phyloP scores from a whole-genome alignment of 1,140 invertebrate genomes.

The Lucilia cuprina region DNA sequence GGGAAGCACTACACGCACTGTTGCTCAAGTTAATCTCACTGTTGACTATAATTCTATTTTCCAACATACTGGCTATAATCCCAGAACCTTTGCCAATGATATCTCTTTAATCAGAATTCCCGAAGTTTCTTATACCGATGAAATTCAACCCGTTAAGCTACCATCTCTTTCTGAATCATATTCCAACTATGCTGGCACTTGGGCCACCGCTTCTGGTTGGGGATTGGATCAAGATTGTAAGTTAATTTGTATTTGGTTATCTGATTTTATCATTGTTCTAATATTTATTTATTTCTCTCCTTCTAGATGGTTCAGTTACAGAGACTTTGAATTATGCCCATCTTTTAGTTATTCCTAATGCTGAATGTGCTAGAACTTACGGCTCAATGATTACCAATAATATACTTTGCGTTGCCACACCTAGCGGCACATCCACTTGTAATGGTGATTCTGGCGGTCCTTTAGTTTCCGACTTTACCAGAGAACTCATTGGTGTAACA shows the following conservation, averaged over 20 bases:
- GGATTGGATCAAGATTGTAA: conserved; percentile 36
- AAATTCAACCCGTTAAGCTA: conserved; percentile 37
- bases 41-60: conserved; percentile 39
- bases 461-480: no score
- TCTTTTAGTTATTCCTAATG: not conserved
- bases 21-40: conserved; percentile 41
- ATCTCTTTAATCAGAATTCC: conserved; percentile 53
- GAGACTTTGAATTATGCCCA: not conserved
- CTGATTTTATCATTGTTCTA: not conserved
- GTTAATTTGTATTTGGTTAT: not conserved
- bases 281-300: not conserved
- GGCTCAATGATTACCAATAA: no score
- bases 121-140: conserved; percentile 12
- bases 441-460: no score
- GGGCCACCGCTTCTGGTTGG: conserved; percentile 50
- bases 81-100: conserved; percentile 45
- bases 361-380: not conserved
- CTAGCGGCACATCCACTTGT: no score
- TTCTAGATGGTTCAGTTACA: not conserved
- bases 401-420: no score
- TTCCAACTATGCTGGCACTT: conserved; percentile 44
- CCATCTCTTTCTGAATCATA: conserved; percentile 46
- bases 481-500: not conserved
- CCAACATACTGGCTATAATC: conserved; percentile 49
- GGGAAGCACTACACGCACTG: conserved; percentile 50